Evolutionary conservation across 2,797 vertebrate species (phyloP), one percentile per base, ranked within the genome.

Genomic region (Darevskia nairensis): DNA sequence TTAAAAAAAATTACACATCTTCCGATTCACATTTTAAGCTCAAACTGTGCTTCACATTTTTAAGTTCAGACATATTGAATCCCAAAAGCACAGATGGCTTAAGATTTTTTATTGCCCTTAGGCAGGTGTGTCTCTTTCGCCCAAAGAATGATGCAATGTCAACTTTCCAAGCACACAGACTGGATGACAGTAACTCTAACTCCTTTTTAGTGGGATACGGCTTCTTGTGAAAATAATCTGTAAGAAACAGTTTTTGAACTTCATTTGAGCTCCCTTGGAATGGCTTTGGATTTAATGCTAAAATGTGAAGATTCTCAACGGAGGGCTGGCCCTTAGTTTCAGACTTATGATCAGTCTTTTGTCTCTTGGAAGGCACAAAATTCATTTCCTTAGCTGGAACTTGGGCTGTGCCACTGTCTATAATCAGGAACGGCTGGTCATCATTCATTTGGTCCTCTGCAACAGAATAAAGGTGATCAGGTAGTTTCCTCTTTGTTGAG

Each of bases 21-120:
- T 29, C 27, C 92, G 95, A 86, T 94, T 97, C 94, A 86, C 76
- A 93, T 50, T 92, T 91, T 84, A 97, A 94, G 76, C 88, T 96
- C 91, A 97, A 93, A 69, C 94, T 96, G 92, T 99, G 99, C 95
- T 98, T 98, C 25, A 99, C 86, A 88, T 97, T 98, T 93, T 95
- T 97, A 90, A 99, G 89, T 94, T 98, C 97, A 0, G 96, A 96
- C 98, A 99, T 98, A 95, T 97, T 98, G 95, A 99, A 99, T 85
- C 99, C 99, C 83, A 99, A 92, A 82, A 99, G 96, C 78, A 99
- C 95, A 69, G 94, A 96, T 0, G 98, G 89, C 27, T 94, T 96
- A 41, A 93, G 97, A 87, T 90, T 97, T 95, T 97, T 98, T 77
- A 99, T 96, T 50, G 96, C 97, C 96, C 97, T 98, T 95, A 99